Evolutionary conservation across 1,140 invertebrate genomes (phyloP).

Genomic region (Ceratoteleas bidentatus): DNA sequence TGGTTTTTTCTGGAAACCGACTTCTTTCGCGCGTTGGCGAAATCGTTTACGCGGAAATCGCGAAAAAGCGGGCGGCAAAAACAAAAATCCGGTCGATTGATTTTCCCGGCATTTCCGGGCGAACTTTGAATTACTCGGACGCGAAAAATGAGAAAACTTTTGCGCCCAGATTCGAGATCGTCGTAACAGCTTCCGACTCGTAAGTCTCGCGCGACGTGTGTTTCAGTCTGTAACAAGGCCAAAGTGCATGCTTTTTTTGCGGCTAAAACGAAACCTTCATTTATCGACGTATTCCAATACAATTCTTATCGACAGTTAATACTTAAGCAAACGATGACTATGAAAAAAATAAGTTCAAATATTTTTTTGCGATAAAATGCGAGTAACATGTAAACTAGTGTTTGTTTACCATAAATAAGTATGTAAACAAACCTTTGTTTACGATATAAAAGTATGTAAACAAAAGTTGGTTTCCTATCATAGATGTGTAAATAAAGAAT

Average conservation of each 20-base stretch:
- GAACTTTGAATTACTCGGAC: constrained; percentile 69
- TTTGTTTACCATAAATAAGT: no score
- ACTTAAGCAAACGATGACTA: no score
- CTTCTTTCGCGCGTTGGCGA: not conserved
- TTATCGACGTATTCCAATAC: no score
- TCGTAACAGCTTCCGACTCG: constrained; percentile 71
- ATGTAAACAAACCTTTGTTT: no score
- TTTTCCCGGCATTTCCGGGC: constrained; percentile 76
- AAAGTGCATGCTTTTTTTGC: constrained; percentile 42
- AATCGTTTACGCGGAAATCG: not conserved
- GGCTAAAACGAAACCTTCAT: constrained; percentile 2
- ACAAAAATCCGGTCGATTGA: constrained; percentile 72
- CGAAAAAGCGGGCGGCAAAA: constrained; percentile 11
- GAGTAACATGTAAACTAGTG: no score
- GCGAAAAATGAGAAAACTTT: constrained; percentile 81
- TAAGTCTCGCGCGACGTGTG: constrained; percentile 57
- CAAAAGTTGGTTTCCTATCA: no score
- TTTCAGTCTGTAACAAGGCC: constrained; percentile 61
- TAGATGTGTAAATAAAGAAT: no score
- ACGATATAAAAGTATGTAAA: no score
- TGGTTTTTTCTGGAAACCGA: no score
- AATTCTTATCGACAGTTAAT: no score
- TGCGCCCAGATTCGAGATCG: constrained; percentile 72
- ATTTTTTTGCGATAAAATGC: no score
- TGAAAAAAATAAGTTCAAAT: no score